Base-by-base conservation (phyloP, 2,888 invertebrate genomes). In the Archips xylosteana region DNA sequence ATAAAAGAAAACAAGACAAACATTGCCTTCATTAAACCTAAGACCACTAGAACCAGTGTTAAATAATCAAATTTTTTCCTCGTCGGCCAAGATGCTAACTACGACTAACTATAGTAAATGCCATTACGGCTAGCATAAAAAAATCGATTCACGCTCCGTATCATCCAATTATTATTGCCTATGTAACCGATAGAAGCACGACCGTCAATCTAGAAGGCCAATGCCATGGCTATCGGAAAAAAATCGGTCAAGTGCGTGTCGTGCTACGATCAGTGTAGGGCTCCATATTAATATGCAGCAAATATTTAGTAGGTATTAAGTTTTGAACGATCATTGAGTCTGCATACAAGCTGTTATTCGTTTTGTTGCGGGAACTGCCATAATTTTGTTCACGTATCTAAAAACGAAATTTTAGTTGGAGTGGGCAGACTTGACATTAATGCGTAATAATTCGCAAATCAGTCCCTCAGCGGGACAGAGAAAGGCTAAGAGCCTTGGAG, bases 81-180 rank as follows among this genome's bases (percentile, higher is more conserved):
- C 49, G 10, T 47, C 9, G 36, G 36, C n/a, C 32, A 49, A 51
- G 42, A 61, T 15, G 71, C 71, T 66, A 71, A 60, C 60, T 54
- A 65, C 15, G 61, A 45, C 34, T 59, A 34, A 60, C 68, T 59
- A 39, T n/a, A n/a, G n/a, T 5, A 3, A 5, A 51, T 45, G 42
- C 64, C n/a, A 64, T 69, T 63, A 23, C 59, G 59, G 63, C 54
- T 36, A 60, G 23, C 32, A 36, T 36, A 60, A 73, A 73, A 73
- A 73, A 42, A 12, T 73, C 59, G 49, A 73, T 68, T 73, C 73
- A 73, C 69, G 73, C 67, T 67, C 47, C 45, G 66, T 61, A 60
- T 69, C 51, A 34, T 69, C 51, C 51, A 73, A 73, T 73, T 73
- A 73, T 49, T 73, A 60, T 23, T 12, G 34, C 13, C 68, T 54